Conservation (phyloP, 2,888 invertebrate species). For the Lycaena phlaeas region DNA sequence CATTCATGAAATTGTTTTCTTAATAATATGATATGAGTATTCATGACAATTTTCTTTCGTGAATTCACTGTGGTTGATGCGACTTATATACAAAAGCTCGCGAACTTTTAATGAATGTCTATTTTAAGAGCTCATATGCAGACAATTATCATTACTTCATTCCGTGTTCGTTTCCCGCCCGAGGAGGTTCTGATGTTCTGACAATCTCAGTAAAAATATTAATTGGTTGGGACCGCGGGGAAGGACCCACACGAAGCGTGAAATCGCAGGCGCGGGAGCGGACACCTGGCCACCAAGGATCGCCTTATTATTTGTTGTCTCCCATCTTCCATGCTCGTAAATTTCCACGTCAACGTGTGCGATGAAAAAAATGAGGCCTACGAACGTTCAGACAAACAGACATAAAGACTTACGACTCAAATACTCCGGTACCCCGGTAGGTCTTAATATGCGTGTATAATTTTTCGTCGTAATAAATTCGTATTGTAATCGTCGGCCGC, state of each 20-base stretch:
- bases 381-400: constrained; percentile 60
- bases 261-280: constrained; percentile 63
- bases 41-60: no score
- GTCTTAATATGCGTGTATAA: constrained; percentile 63
- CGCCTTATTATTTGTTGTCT: constrained; percentile 69
- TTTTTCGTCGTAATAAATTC: constrained; percentile 69
- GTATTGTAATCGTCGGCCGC: constrained; percentile 61
- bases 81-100: no score
- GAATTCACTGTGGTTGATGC: no score
- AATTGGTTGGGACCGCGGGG: constrained; percentile 44
- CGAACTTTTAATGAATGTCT: no score
- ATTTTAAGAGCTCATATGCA: no score
- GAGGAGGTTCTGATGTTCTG: constrained; percentile 8
- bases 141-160: neutral
- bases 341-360: constrained; percentile 70
- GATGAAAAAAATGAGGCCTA: constrained; percentile 64
- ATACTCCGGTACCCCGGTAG: constrained; percentile 39
- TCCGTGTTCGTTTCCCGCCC: neutral
- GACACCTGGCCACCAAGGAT: constrained; percentile 54
- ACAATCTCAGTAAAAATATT: constrained; percentile 56
- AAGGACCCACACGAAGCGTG: constrained; percentile 68
- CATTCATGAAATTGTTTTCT: no score
- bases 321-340: constrained; percentile 69
- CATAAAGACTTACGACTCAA: constrained; percentile 45
- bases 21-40: no score